Evolutionary conservation across 2,113 vertebrate species (phyloP), one percentile per base, ranked within the genome.

Genomic region (Cebus imitator): DNA sequence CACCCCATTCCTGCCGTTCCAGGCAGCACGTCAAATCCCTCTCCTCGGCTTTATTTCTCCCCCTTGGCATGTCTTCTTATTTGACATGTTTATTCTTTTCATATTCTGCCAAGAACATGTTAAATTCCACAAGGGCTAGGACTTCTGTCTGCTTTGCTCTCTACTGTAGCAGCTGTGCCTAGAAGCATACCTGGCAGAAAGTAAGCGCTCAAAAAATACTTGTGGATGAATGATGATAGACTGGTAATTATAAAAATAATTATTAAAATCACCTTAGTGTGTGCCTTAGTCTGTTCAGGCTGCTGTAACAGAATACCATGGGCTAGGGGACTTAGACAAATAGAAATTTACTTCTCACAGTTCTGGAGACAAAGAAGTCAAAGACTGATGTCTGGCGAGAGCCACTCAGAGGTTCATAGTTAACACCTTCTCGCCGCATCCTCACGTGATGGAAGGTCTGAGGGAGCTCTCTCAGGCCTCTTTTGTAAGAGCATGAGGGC

Each of bases 1-100:
- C 6, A 0, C 43, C 16, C 32, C 0, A 45, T n/a, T 37, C 35
- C n/a, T 4, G 11, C 0, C 16, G 20, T 2, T 52, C 17, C 30
- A 3, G 0, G 1, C 3, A 78, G 30, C 17, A 32, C 16, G 48
- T n/a, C 35, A 3, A 2, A 12, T 27, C 35, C 35, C 17, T 58
- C 75, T 32, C 72, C 50, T 64, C 2, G 2, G 52, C 25, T 58
- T 45, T 30, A 1, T 45, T 85, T 32, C 30, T 57, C 9, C 16
- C 61, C 9, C 8, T 2, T 25, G 8, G 11, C 12, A 5, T 27
- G 37, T 6, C 1, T 16, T 27, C 9, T 61, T 21, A 13, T 61
- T 58, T 73, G 52, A 45, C 16, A 17, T 12, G 27, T 70, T 90
- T 52, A 8, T 23, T 37, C 1, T n/a, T 23, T 8, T 30, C 14